phyloP scores from a whole-genome alignment of 2,113 vertebrate species.

The Calidris pygmaea region DNA sequence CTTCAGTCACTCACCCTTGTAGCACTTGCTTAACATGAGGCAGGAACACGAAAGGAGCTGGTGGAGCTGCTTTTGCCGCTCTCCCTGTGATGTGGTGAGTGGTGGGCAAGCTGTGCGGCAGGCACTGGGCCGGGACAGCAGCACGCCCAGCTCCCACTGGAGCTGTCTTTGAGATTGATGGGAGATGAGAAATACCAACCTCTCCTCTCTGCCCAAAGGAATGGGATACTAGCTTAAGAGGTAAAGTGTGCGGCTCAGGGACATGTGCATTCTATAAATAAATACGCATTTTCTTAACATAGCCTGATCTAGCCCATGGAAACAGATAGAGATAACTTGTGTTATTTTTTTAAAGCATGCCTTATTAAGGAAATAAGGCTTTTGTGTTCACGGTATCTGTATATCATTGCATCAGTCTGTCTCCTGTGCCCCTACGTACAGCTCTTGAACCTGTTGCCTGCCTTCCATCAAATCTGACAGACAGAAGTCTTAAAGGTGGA shows the following conservation, averaged over 20 bases:
- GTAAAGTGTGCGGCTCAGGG: neutral
- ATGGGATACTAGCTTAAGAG: neutral
- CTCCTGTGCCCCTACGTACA: neutral
- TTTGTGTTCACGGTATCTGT: neutral
- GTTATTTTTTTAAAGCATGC: neutral
- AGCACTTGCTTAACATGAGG: neutral
- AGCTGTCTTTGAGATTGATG: neutral
- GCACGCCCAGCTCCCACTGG: fast-evolving
- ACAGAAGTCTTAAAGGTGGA: neutral
- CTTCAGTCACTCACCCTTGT: neutral
- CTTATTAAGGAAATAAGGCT: neutral
- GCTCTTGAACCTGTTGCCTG: neutral
- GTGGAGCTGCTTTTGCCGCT: neutral
- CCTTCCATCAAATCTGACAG: neutral
- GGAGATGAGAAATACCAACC: neutral
- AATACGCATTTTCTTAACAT: neutral
- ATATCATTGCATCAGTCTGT: neutral
- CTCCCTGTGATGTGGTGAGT: neutral
- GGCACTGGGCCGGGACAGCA: neutral
- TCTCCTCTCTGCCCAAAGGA: neutral
- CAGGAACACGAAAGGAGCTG: neutral
- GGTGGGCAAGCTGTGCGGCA: neutral
- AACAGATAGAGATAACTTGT: neutral
- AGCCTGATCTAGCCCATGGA: neutral
- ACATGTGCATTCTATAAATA: neutral